These are phyloP conservation scores for Heliconius sara DNA, from an alignment of 2,888 invertebrate species.

Conservation along the genomic window DNA sequence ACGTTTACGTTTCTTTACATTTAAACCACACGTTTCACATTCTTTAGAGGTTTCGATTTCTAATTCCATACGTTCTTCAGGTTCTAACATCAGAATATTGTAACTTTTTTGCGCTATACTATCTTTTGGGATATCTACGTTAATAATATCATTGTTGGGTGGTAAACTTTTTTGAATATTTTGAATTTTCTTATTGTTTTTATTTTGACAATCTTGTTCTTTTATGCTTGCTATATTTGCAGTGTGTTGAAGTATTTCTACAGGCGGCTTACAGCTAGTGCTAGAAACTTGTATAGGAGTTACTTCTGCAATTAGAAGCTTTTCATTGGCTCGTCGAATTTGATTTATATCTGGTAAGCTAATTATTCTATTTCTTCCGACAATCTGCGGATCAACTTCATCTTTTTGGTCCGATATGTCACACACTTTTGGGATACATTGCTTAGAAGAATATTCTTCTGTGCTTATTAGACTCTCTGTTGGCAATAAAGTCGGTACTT, in stretches of 20 bases:
- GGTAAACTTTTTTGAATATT: neutral
- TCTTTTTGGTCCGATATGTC: neutral
- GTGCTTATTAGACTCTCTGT: neutral
- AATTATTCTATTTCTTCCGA: conserved; percentile 64
- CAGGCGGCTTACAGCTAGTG: conserved; percentile 41
- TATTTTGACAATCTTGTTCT: neutral
- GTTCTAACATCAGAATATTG: neutral
- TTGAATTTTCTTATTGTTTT: neutral
- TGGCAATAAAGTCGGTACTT: neutral
- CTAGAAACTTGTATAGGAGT: conserved; percentile 60
- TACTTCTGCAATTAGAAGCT: conserved; percentile 69
- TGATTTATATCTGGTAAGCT: conserved; percentile 66
- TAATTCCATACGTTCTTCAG: neutral
- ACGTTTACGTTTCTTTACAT: neutral
- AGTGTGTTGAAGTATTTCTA: conserved; percentile 39
- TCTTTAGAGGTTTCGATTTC: neutral
- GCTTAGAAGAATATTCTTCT: neutral
- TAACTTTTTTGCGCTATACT: neutral
- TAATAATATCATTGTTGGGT: neutral
- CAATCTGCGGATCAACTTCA: neutral
- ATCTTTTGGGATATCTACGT: neutral
- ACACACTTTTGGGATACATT: neutral
- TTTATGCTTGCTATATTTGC: neutral
- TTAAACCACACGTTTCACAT: neutral
- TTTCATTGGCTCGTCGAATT: conserved; percentile 67